These are phyloP conservation scores for Ciconia stormi DNA, from an alignment of 2,113 vertebrate genomes.

Conservation along the genomic window DNA sequence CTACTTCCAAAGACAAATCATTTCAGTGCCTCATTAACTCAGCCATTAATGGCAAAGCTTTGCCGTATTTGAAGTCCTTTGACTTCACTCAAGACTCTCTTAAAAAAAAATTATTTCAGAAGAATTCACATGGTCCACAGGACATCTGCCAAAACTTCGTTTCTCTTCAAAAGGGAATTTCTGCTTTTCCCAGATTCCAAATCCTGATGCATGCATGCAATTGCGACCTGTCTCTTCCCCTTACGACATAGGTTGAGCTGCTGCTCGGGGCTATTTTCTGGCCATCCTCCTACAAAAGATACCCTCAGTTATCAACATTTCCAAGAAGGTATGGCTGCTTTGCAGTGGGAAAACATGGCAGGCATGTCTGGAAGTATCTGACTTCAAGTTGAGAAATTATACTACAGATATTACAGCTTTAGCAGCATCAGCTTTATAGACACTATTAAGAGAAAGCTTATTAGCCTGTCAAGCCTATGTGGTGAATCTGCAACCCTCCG, in stretches of 20 bases:
- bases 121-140: background rate
- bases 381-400: background rate
- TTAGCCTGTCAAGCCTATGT: background rate
- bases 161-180: background rate
- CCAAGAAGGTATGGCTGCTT: background rate
- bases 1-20: background rate
- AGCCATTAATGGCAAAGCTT: background rate
- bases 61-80: background rate
- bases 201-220: rapidly evolving
- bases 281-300: background rate
- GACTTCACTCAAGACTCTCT: background rate
- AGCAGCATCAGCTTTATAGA: slow-evolving; percentile 13
- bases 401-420: background rate
- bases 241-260: rapidly evolving
- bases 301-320: background rate
- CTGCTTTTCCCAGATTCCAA: background rate
- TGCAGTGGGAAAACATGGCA: background rate
- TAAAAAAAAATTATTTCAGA: background rate
- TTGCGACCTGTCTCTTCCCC: background rate
- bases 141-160: background rate
- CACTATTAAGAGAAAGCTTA: slow-evolving; percentile 9
- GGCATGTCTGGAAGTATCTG: background rate
- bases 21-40: background rate
- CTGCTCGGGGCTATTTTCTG: background rate
- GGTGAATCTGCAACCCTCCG: background rate